phyloP scores from a whole-genome alignment of 1,140 invertebrate genomes.

The Mercenaria mercenaria region DNA sequence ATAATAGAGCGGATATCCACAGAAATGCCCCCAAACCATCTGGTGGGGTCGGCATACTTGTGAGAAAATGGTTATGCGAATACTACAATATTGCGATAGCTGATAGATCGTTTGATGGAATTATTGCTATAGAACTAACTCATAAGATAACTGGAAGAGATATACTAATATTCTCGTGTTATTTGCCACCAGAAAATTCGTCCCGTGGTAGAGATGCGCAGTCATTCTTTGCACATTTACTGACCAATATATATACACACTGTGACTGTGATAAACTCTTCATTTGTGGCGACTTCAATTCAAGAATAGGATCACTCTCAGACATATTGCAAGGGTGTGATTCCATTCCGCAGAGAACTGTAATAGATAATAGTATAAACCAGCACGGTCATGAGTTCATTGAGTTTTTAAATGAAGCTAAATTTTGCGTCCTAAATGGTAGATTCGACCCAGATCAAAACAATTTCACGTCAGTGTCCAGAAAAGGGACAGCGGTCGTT shows the following conservation, averaged over 20 bases:
- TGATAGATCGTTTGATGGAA: constrained; percentile 8
- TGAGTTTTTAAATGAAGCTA: constrained; percentile 60
- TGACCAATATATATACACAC: constrained; percentile 54
- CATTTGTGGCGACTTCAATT: constrained; percentile 55
- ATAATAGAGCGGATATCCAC: constrained; percentile 7
- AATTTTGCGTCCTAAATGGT: constrained; percentile 66
- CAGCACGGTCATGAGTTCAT: constrained; percentile 61
- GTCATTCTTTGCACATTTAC: constrained; percentile 48
- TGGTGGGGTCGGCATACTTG: constrained; percentile 28
- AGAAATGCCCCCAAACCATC: constrained; percentile 26
- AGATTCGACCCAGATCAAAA: neutral
- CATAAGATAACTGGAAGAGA: neutral
- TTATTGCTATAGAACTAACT: neutral
- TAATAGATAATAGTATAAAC: constrained; percentile 53
- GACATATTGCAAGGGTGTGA: constrained; percentile 42
- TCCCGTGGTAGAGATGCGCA: constrained; percentile 38
- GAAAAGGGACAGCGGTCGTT: constrained; percentile 60
- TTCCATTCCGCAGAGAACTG: neutral
- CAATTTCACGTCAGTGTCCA: constrained; percentile 45
- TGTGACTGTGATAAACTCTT: constrained; percentile 36
- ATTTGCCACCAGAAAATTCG: constrained; percentile 62
- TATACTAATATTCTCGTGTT: neutral
- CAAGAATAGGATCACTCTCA: constrained; percentile 21
- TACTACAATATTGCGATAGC: neutral
- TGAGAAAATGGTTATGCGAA: neutral